Evolutionary conservation across 2,113 vertebrate genomes (phyloP), one percentile per base, ranked within the genome.

Genomic region (Peromyscus maniculatus): DNA sequence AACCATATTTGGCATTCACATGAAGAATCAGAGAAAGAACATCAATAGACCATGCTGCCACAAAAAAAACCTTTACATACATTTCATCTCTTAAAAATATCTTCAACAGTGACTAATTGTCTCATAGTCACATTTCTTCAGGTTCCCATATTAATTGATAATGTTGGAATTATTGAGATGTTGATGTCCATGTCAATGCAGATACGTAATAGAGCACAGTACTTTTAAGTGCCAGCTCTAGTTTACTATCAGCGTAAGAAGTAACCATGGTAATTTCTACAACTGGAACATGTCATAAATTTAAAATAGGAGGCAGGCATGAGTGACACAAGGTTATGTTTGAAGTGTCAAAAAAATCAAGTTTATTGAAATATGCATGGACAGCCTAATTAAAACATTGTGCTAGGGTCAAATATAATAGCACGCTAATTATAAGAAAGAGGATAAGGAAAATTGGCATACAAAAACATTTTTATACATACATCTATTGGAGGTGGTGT

Each of bases 201-300:
- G 46, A 91, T 19, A 46, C 52, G 95, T 95, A 92, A 91, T 28
- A 26, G 31, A 91, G 59, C 66, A 96, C 69, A 94, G 46, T 64
- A 74, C 89, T 95, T 97, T 93, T 59, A 84, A 95, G 92, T 97
- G 87, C 83, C 93, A 93, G 82, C 91, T 91, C 78, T 31, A 74
- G 82, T 95, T 97, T 91, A 83, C 78, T 77, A 33, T 90, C 15
- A 91, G 91, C 43, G 57, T 96, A 95, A 92, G 89, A 93, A 96
- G 97, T 98, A 98, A 97, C 97, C 96, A 97, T 97, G 97, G 97
- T 95, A 95, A 97, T 97, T 97, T 93, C 89, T 96, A 90, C 87
- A 96, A 64, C 87, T 94, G 83, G 52, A 95, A 89, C 78, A 98
- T 87, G 86, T 93, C 86, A 84, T 88, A 92, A 66, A 95, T 97